phyloP scores from a whole-genome alignment of 92 coral and sea anemone species.

The Parazoanthus swiftii region DNA sequence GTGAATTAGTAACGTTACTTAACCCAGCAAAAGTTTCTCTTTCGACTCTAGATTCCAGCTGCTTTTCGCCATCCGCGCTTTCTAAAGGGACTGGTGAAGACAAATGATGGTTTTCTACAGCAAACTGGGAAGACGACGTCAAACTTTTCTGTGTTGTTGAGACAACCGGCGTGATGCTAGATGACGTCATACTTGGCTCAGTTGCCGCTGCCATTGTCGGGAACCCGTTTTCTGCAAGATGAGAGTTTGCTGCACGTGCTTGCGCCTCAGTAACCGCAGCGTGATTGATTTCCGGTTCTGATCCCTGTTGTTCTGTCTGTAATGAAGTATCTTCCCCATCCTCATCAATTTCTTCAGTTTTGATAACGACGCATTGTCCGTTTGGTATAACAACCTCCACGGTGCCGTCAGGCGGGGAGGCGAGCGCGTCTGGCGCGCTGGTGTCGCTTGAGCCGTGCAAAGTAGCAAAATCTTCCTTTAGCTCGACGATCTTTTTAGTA shows the following conservation, averaged over 20 bases:
- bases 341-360: conserved; percentile 22
- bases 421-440: neutral
- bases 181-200: conserved; percentile 15
- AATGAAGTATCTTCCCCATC: conserved; percentile 12
- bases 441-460: conserved; percentile 32
- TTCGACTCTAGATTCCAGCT: neutral
- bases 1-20: neutral
- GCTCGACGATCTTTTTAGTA: conserved; percentile 28
- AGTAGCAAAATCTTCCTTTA: conserved; percentile 37
- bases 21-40: neutral
- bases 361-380: conserved; percentile 39
- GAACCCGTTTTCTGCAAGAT: neutral
- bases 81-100: neutral
- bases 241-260: neutral
- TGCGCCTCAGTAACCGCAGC: neutral
- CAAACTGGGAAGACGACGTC: neutral
- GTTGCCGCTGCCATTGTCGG: neutral
- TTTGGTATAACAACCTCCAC: conserved; percentile 43
- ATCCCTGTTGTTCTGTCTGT: neutral
- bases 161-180: neutral
- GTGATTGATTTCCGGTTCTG: neutral
- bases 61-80: neutral
- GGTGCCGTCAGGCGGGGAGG: neutral
- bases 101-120: neutral
- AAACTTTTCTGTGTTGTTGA: neutral